Conservation (phyloP, 2,797 vertebrate genomes). For the Enteromius argenteus region DNA sequence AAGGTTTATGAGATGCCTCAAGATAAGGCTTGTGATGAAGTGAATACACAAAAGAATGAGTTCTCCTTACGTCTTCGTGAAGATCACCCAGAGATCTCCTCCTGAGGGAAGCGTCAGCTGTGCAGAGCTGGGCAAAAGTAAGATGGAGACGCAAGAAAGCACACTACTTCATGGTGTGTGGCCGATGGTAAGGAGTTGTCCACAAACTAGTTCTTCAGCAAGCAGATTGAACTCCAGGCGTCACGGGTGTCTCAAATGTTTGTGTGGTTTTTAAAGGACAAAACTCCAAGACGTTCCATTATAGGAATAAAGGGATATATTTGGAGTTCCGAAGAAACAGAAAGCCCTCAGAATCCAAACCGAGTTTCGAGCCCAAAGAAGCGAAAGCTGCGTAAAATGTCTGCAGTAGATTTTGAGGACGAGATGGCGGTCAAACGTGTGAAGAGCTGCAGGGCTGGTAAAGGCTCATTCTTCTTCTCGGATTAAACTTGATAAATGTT, state of each 20-base stretch:
- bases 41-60: neutral
- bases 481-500: neutral
- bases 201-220: neutral
- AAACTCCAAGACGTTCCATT: slow-evolving; percentile 67
- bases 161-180: slow-evolving; percentile 55
- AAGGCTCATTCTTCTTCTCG: neutral
- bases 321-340: slow-evolving; percentile 72
- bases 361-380: slow-evolving; percentile 70
- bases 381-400: slow-evolving; percentile 63
- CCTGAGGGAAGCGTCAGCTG: slow-evolving; percentile 66
- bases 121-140: slow-evolving; percentile 71
- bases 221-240: neutral
- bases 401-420: slow-evolving; percentile 63
- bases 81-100: slow-evolving; percentile 67
- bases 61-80: slow-evolving; percentile 1
- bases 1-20: neutral
- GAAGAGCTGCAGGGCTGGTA: slow-evolving; percentile 59
- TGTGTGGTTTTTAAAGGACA: slow-evolving; percentile 64
- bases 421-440: slow-evolving; percentile 64
- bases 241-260: neutral
- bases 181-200: slow-evolving; percentile 69
- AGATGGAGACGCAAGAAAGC: slow-evolving; percentile 62
- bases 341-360: slow-evolving; percentile 55
- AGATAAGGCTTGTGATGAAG: slow-evolving; percentile 4
- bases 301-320: slow-evolving; percentile 64